Conservation (phyloP, 2,797 vertebrate species). For the Acropternis orthonyx region DNA sequence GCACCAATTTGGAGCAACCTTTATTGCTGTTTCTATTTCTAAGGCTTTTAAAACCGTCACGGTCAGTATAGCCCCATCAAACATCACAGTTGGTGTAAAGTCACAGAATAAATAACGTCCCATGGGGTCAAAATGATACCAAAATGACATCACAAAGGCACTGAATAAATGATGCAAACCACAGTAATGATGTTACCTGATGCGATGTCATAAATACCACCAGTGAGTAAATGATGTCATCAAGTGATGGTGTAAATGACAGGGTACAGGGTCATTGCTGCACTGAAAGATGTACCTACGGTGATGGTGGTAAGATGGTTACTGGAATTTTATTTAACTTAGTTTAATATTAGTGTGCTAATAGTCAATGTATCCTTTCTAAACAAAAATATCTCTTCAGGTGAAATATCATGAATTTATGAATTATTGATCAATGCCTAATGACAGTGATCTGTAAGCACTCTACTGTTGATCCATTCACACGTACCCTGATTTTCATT, state of each 20-base stretch:
- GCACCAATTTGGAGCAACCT: not conserved
- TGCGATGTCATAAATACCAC: not conserved
- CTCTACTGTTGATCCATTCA: not conserved
- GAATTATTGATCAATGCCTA: not conserved
- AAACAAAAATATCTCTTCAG: not conserved
- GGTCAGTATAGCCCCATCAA: not conserved
- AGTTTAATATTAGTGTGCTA: not conserved
- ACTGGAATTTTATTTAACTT: not conserved
- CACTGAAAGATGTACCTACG: not conserved
- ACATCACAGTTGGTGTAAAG: not conserved
- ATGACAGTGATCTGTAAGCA: not conserved
- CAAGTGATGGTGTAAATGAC: not conserved
- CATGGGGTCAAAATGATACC: not conserved
- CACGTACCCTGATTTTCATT: not conserved
- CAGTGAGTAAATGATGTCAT: not conserved
- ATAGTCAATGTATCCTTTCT: not conserved
- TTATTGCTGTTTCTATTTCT: not conserved
- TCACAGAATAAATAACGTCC: not conserved
- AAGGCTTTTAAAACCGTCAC: not conserved
- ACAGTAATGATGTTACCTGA: not conserved
- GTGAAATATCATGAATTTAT: not conserved
- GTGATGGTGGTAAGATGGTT: not conserved
- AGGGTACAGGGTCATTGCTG: not conserved
- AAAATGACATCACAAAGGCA: not conserved
- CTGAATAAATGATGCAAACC: not conserved